Evolutionary conservation across 2,113 vertebrate genomes (phyloP), one percentile per base, ranked within the genome.

Genomic region (Nerophis ophidion): DNA sequence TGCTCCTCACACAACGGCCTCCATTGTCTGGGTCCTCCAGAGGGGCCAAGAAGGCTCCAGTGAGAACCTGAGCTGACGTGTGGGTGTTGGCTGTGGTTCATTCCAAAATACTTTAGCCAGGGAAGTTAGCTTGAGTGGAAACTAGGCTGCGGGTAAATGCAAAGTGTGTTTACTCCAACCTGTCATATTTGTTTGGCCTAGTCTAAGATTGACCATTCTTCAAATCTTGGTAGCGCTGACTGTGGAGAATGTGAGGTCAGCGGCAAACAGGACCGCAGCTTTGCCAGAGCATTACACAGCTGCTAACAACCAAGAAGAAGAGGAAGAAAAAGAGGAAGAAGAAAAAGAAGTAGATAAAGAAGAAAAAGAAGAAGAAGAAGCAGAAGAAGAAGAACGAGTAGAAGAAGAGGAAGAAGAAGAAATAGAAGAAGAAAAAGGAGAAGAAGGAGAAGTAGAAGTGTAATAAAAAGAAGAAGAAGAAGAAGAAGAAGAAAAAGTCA

Each of bases 51-150:
- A 46, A 42, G 65, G 40, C 57, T 49, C 57, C 45, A 46, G 63
- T 68, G 53, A 53, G 26, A 76, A 75, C 17, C 44, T 65, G 58
- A 75, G 42, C 71, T 81, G 79, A 79, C 76, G 66, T 77, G 76
- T 81, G 85, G 85, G 83, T 80, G 85, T 87, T 80, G 82, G 79
- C 47, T 69, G 75, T 57, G 36, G 66, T 74, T 75, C 62, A 61
- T 77, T 67, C 26, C 72, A 65, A 79, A 84, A 67, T 76, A 82
- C 75, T 84, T 83, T 71, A 80, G 74, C 51, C 52, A 60, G 19
- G 63, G 78, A 60, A 71, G 58, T 63, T 35, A 71, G 47, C 80
- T 72, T 56, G 10, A 0, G 19, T 48, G 1, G 11, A 36, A 53
- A 69, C 52, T 38, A 72, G 48, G 69, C 13, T 57, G 12, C 36